These are phyloP conservation scores for Periophthalmodon schlosseri DNA, from an alignment of 2,113 vertebrate genomes.

Conservation along the genomic window DNA sequence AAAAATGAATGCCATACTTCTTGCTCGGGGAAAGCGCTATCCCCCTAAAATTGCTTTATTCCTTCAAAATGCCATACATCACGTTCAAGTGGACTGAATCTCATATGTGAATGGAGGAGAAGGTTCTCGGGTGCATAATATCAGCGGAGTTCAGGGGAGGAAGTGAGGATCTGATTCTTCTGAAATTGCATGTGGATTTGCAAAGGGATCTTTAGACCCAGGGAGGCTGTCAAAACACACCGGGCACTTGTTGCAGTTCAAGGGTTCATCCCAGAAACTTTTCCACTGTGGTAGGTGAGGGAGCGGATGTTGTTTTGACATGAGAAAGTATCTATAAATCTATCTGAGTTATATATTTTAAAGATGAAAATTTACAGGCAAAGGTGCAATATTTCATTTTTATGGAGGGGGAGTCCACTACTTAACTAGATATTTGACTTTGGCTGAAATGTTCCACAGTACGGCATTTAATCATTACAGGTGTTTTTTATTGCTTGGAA, in stretches of 20 bases:
- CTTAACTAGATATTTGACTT: too few relatives aligned
- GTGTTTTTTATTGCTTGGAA: too few relatives aligned
- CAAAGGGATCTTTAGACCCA: constrained; percentile 55
- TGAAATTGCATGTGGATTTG: constrained; percentile 68
- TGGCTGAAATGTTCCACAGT: too few relatives aligned
- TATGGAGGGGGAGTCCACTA: too few relatives aligned
- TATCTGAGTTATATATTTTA: not conserved
- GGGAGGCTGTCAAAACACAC: constrained; percentile 64
- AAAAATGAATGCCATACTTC: constrained; percentile 91
- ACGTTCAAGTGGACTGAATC: constrained; percentile 69
- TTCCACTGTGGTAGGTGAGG: constrained; percentile 49
- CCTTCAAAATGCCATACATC: constrained; percentile 68
- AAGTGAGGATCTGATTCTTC: constrained; percentile 65
- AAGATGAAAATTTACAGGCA: not conserved
- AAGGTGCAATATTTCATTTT: too few relatives aligned
- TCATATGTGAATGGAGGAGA: constrained; percentile 64
- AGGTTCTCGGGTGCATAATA: constrained; percentile 56
- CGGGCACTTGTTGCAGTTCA: constrained; percentile 75
- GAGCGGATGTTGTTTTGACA: constrained; percentile 24
- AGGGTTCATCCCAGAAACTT: constrained; percentile 63
- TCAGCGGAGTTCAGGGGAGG: constrained; percentile 50
- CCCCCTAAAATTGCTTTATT: constrained; percentile 69
- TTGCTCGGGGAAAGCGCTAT: constrained; percentile 84
- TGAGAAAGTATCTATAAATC: not conserved
- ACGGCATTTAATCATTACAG: too few relatives aligned